Evolutionary conservation across 2,888 invertebrate species (phyloP).

Genomic region (Aleiodes leptofemur): DNA sequence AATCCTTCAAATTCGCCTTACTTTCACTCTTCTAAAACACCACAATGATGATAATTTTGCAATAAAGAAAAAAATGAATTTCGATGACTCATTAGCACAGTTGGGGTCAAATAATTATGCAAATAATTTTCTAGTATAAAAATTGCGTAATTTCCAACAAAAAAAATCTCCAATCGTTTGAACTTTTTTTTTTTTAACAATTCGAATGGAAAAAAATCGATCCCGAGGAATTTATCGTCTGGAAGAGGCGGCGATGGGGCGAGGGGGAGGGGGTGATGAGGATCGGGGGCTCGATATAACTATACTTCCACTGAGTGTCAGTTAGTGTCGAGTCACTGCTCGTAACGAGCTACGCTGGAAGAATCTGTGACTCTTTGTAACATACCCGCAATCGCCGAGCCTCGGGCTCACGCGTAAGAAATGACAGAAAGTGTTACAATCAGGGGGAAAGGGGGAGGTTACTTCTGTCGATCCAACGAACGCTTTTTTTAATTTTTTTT

Average conservation of each 20-base stretch:
- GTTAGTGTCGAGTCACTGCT: constrained; percentile 71
- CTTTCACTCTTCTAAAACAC: background rate
- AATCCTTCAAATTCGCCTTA: constrained; percentile 23
- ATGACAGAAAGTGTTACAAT: constrained; percentile 16
- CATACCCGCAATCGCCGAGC: constrained; percentile 48
- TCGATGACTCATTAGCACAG: too few species aligned
- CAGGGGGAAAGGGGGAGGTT: background rate
- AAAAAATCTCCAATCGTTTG: background rate
- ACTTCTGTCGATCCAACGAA: constrained; percentile 2
- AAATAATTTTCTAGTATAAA: background rate
- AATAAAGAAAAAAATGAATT: background rate
- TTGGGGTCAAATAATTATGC: too few species aligned
- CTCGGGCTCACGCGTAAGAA: constrained; percentile 26
- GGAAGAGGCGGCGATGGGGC: background rate
- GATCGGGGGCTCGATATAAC: constrained; percentile 6
- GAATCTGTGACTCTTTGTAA: constrained; percentile 54
- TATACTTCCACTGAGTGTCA: constrained; percentile 50
- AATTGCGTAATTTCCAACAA: background rate
- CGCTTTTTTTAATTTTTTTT: constrained; percentile 5
- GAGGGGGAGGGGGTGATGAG: background rate
- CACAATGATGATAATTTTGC: background rate
- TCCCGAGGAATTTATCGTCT: background rate
- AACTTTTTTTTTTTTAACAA: background rate
- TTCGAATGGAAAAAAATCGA: constrained; percentile 1
- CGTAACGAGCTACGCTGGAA: constrained; percentile 70